Evolutionary conservation across 2,797 vertebrate genomes (phyloP).

Genomic region (Epinephelus awoara): DNA sequence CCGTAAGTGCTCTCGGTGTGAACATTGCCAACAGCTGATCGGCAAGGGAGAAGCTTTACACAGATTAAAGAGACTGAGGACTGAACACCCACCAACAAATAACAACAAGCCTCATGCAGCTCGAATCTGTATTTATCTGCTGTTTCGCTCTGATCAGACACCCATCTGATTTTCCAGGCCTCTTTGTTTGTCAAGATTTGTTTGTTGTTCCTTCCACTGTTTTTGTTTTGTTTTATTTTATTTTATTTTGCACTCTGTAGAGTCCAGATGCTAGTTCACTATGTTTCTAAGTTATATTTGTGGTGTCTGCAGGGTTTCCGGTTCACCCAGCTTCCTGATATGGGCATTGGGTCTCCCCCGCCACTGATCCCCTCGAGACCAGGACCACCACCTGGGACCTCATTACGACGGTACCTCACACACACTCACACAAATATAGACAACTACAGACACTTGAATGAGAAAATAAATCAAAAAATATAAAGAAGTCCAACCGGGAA

Average conservation of each 20-base stretch:
- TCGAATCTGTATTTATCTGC: slow-evolving; percentile 14
- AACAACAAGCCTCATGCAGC: neutral
- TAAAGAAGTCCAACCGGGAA: neutral
- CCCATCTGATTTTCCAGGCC: neutral
- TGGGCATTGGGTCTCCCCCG: slow-evolving; percentile 95
- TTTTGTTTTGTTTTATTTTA: neutral
- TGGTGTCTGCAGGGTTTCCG: slow-evolving; percentile 91
- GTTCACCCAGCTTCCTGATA: slow-evolving; percentile 98
- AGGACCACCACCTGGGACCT: slow-evolving; percentile 92
- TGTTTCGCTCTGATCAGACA: slow-evolving; percentile 16
- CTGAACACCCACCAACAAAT: slow-evolving; percentile 30
- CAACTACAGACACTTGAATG: neutral
- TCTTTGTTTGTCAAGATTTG: neutral
- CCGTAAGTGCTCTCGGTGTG: neutral
- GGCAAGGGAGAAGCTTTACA: slow-evolving; percentile 29
- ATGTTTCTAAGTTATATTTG: slow-evolving; percentile 6
- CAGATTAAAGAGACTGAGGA: slow-evolving; percentile 38
- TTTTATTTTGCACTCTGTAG: neutral
- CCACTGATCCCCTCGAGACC: slow-evolving; percentile 95
- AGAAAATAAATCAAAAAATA: neutral
- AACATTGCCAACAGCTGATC: slow-evolving; percentile 24
- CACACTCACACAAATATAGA: slow-evolving; percentile 11
- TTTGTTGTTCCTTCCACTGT: neutral
- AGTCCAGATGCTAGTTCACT: neutral
- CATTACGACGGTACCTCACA: slow-evolving; percentile 91